Evolutionary conservation across 2,888 invertebrate species (phyloP).

Genomic region (Quadroppia sp.): DNA sequence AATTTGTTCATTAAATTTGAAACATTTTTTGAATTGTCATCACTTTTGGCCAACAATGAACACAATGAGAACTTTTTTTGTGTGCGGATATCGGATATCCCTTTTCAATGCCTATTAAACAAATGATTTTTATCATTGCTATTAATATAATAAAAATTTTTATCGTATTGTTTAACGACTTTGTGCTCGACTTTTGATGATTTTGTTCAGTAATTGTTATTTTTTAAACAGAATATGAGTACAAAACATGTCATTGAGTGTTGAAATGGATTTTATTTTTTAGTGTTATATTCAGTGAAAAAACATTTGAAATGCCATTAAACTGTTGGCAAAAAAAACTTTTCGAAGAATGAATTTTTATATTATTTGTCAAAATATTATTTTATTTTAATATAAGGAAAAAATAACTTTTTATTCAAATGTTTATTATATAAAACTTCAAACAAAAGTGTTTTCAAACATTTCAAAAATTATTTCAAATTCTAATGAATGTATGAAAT

Average conservation of each 20-base stretch:
- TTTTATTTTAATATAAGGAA: too few relatives aligned
- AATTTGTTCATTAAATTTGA: not conserved
- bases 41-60: not conserved
- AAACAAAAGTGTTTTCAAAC: too few relatives aligned
- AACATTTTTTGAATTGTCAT: not conserved
- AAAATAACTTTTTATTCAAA: too few relatives aligned
- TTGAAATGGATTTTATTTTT: not conserved
- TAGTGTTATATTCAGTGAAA: too few relatives aligned
- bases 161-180: not conserved
- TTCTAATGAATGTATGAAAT: not conserved
- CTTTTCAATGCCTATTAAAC: not conserved
- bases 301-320: too few relatives aligned
- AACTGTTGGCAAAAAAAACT: too few relatives aligned
- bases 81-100: slow-evolving; percentile 19
- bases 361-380: too few relatives aligned
- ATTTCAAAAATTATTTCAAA: not conserved
- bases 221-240: not conserved
- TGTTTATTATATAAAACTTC: too few relatives aligned
- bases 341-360: too few relatives aligned
- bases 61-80: not conserved
- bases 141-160: not conserved
- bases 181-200: not conserved
- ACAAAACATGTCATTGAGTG: not conserved
- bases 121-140: not conserved
- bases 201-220: not conserved